Evolutionary conservation across 2,888 invertebrate genomes (phyloP).

Genomic region (Agriopis aurantiaria): DNA sequence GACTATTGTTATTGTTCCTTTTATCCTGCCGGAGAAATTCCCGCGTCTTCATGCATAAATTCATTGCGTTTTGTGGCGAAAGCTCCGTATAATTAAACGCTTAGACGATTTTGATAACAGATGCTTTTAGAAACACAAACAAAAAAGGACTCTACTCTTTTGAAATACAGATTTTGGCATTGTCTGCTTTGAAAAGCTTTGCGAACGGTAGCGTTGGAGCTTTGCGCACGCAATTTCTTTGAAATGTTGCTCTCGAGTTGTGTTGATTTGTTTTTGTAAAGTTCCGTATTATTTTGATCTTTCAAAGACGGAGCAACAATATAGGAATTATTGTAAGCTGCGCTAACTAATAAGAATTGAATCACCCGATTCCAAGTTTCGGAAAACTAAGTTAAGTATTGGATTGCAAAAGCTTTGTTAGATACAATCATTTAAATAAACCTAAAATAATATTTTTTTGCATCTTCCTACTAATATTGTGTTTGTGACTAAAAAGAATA

Average conservation of each 20-base stretch:
- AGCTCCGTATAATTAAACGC: conserved; percentile 76
- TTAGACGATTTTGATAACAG: conserved; percentile 39
- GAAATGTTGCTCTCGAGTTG: conserved; percentile 62
- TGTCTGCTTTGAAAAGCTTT: conserved; percentile 56
- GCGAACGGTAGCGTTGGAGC: conserved; percentile 62
- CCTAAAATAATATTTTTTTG: too few relatives aligned
- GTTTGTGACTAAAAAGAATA: too few relatives aligned
- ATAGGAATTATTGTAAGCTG: neutral
- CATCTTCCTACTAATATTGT: too few relatives aligned
- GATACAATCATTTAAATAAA: too few relatives aligned
- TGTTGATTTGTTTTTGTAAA: conserved; percentile 59
- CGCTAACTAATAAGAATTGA: too few relatives aligned
- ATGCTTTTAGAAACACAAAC: conserved; percentile 23
- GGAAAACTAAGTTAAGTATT: too few relatives aligned
- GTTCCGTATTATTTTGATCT: conserved; percentile 63
- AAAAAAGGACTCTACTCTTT: conserved; percentile 48
- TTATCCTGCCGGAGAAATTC: conserved; percentile 76
- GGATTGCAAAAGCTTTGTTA: too few relatives aligned
- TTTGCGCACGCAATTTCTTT: conserved; percentile 67
- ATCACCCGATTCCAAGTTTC: too few relatives aligned
- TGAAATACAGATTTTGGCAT: conserved; percentile 58
- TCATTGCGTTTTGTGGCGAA: conserved; percentile 76
- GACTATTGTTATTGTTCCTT: conserved; percentile 86
- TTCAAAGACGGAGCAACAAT: conserved; percentile 21
- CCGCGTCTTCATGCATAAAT: conserved; percentile 82